Conservation (phyloP, 2,797 vertebrate species). For the Typhlichthys eigenmanni region DNA sequence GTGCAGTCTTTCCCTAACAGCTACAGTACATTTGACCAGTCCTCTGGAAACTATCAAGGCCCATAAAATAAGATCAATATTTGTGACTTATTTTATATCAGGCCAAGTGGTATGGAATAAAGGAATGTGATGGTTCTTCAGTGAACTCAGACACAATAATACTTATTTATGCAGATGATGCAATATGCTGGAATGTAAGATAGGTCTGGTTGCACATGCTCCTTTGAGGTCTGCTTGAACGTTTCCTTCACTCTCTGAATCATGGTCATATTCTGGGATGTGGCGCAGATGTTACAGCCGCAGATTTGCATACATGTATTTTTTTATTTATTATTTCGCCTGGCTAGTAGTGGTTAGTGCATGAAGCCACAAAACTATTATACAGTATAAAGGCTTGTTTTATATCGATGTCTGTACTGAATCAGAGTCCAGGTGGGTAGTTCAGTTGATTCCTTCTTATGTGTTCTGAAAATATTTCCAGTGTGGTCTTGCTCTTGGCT, state of each 20-base stretch:
- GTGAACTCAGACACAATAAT: conserved; percentile 10
- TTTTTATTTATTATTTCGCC: neutral
- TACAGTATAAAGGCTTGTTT: neutral
- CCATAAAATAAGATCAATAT: too few relatives aligned
- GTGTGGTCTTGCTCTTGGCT: too few relatives aligned
- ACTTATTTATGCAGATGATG: conserved; percentile 41
- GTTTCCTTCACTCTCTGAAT: conserved; percentile 47
- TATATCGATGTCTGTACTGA: neutral
- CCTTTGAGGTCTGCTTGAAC: conserved; percentile 46
- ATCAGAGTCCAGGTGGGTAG: too few relatives aligned
- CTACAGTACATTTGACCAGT: too few relatives aligned
- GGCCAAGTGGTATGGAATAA: neutral
- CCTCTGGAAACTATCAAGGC: too few relatives aligned
- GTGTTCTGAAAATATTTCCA: too few relatives aligned
- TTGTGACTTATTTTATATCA: neutral
- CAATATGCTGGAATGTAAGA: conserved; percentile 46
- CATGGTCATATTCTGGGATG: conserved; percentile 58
- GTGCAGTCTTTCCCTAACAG: too few relatives aligned
- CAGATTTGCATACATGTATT: conserved; percentile 43
- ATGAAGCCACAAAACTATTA: conserved; percentile 7
- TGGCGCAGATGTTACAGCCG: conserved; percentile 52
- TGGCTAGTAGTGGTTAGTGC: neutral
- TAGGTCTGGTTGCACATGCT: conserved; percentile 35
- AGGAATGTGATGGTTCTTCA: conserved; percentile 9
- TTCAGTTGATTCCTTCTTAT: too few relatives aligned